These are phyloP conservation scores for Pseudorhombus dupliciocellatus DNA, from an alignment of 2,113 vertebrate species.

Conservation along the genomic window DNA sequence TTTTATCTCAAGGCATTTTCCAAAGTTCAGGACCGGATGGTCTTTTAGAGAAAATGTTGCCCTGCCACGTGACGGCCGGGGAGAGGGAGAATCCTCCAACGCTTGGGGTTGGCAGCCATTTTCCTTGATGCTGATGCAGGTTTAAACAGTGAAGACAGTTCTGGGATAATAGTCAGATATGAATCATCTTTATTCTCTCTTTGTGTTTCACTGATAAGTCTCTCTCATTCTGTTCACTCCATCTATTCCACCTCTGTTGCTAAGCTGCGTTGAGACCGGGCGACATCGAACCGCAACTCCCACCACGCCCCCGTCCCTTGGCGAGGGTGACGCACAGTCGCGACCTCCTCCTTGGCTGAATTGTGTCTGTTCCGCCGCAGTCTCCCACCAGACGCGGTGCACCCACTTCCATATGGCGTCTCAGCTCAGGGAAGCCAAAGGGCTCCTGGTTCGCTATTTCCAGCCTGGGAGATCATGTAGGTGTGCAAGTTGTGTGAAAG, in stretches of 20 bases:
- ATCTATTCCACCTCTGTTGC: constrained; percentile 24
- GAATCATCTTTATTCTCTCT: constrained; percentile 6
- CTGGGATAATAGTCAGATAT: too few species aligned
- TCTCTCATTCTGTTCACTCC: constrained; percentile 2
- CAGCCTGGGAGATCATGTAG: constrained; percentile 36
- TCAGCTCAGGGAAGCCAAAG: constrained; percentile 33
- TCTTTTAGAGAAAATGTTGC: not conserved
- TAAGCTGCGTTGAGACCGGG: constrained; percentile 19
- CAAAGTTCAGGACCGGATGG: not conserved
- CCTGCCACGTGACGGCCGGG: not conserved
- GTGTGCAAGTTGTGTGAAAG: constrained; percentile 35
- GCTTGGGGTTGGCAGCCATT: not conserved
- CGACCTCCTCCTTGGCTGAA: constrained; percentile 52
- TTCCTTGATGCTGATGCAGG: not conserved
- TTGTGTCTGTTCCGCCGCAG: constrained; percentile 38
- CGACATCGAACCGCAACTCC: constrained; percentile 34
- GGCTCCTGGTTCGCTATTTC: constrained; percentile 47
- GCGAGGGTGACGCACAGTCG: constrained; percentile 34
- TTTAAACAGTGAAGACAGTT: not conserved
- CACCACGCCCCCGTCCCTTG: constrained; percentile 24
- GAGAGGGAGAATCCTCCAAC: not conserved
- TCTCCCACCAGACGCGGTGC: constrained; percentile 48
- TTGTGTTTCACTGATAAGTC: constrained; percentile 16
- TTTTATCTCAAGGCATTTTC: not conserved
- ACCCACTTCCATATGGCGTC: constrained; percentile 72